Evolutionary conservation across 2,888 invertebrate species (phyloP), one percentile per base, ranked within the genome.

Genomic region (Tipula confusa): DNA sequence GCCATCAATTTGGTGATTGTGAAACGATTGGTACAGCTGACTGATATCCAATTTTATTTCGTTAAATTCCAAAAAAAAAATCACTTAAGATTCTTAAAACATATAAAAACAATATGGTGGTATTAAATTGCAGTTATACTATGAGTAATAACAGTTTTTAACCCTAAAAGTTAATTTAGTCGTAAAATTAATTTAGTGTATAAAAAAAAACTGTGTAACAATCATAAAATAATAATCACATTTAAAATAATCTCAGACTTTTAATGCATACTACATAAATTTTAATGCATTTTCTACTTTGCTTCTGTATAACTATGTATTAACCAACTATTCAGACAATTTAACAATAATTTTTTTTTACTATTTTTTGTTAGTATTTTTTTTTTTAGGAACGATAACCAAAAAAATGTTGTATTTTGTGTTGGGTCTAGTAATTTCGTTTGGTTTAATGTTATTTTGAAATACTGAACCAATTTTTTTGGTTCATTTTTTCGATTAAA

Each of bases 241-340:
- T 43, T 43, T 43, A 64, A 64, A 64, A 64, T 64, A 64, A 24
- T 64, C 64, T 64, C 64, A 64, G 64, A 64, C 24, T 18, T 11
- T 64, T 64, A 64, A 64, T 64, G 64, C 64, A 24, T 64, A 64
- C 64, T 64, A 18, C 64, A 64, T 64, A 64, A 64, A 64, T 64
- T 64, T 64, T 64, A 64, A 64, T 64, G 64, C 64, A 64, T 64
- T 64, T 64, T 64, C 64, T 64, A 64, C 64, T 24, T 64, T 64
- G 3, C 64, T 64, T 15, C 3, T 43, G 24, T 18, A 38, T 13
- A 64, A 64, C 64, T 64, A 64, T 64, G 18, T 24, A 64, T 24
- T 24, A 64, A 64, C 64, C 13, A 38, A 38, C 38, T 64, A 64
- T 64, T 18, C 64, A 64, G 24, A 64, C 64, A 64, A 64, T 64